Base-by-base conservation (phyloP, 2,888 invertebrate species). In the Alloplasta piceator region DNA sequence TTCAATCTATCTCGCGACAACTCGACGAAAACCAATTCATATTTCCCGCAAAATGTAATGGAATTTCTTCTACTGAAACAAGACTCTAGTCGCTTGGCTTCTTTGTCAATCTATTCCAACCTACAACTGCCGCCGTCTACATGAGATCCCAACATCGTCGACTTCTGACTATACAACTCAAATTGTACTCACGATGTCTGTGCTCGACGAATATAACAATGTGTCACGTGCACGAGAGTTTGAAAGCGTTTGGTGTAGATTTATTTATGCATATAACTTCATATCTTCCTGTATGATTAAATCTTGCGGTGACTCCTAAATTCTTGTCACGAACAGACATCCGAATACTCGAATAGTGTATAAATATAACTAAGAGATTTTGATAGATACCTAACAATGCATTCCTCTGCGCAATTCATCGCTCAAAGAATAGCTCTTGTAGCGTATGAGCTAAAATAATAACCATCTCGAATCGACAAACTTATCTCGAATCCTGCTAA, bases 161-260 rank as follows among this genome's bases (percentile, higher is more conserved):
- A 39, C 12, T 26, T 16, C 12, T n/a, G 12, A 10, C 41, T 6
- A 10, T 56, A 41, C 14, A 12, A 70, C 74, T 60, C 26, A 36
- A 66, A 67, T 26, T 79, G 14, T 6, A 14, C 63, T 66, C 52
- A 39, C 41, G 60, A 71, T 58, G 64, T 52, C 50, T 75, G 79
- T 16, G 39, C 74, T 52, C 66, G 75, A 80, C 79, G 66, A 64
- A 71, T 75, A 36, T 52, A 71, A 80, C 71, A 58, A 80, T 75
- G 64, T 55, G 58, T 66, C 60, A 12, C 58, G n/a, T 16, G n/a
- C 38, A 52, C 46, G 58, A 41, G 46, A 60, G 70, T 66, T 26
- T 70, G 14, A 60, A 75, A 66, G 61, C 64, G 38, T 5, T 38
- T 50, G 36, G 26, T 26, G 26, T 26, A 26, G 26, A 26, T 26